Conservation (phyloP, 2,797 vertebrate species). For the Platalea minor region DNA sequence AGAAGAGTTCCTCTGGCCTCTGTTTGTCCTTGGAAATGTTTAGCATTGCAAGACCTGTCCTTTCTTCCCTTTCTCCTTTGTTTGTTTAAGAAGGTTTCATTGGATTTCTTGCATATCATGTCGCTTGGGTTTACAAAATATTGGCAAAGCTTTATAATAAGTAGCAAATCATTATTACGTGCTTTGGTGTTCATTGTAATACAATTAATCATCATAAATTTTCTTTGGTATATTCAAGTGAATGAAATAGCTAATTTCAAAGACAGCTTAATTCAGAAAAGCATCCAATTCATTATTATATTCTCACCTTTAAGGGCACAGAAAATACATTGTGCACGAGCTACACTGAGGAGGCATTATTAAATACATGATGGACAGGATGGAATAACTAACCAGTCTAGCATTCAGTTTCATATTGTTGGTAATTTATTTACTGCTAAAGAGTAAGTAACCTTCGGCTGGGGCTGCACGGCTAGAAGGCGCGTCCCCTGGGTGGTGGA, state of each 20-base stretch:
- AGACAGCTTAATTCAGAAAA: slow-evolving; percentile 70
- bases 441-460: not conserved
- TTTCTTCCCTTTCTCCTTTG: slow-evolving; percentile 41
- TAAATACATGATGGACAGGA: not conserved
- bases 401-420: not conserved
- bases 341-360: not conserved
- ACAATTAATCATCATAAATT: slow-evolving; percentile 77
- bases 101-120: slow-evolving; percentile 71
- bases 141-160: slow-evolving; percentile 76
- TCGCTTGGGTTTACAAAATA: slow-evolving; percentile 71
- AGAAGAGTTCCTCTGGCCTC: not conserved
- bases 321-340: not conserved
- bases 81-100: slow-evolving; percentile 70
- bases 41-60: slow-evolving; percentile 16
- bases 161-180: slow-evolving; percentile 78
- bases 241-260: slow-evolving; percentile 71
- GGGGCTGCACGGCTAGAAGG: too few relatives aligned
- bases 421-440: not conserved
- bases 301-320: slow-evolving; percentile 64
- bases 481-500: too few relatives aligned
- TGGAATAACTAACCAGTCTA: not conserved
- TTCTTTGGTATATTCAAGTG: slow-evolving; percentile 66
- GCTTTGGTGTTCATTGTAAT: slow-evolving; percentile 69
- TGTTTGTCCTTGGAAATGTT: slow-evolving; percentile 51
- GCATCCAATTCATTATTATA: slow-evolving; percentile 61